Evolutionary conservation across 2,797 vertebrate species (phyloP).

Genomic region (Cirrhinus molitorella): DNA sequence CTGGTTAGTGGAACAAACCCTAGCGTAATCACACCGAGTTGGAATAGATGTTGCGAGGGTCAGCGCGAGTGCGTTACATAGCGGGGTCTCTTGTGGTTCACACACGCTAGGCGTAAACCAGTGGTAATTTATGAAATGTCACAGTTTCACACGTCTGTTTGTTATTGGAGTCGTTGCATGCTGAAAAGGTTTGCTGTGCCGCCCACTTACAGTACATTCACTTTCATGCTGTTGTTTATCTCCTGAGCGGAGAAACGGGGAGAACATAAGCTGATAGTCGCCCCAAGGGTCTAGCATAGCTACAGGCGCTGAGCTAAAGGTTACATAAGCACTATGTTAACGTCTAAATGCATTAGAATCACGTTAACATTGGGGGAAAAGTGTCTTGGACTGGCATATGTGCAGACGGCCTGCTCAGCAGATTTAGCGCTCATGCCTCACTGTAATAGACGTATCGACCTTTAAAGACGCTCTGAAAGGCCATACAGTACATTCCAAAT

Average conservation of each 20-base stretch:
- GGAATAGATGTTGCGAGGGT: background rate
- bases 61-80: background rate
- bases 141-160: constrained; percentile 10
- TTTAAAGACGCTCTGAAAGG: constrained; percentile 30
- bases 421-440: background rate
- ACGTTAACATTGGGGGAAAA: background rate
- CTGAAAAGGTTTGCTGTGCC: background rate
- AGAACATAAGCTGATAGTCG: constrained; percentile 6
- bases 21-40: background rate
- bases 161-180: background rate
- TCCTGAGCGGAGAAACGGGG: background rate
- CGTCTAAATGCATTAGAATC: constrained; percentile 32
- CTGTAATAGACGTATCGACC: constrained; percentile 13
- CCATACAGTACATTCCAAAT: constrained; percentile 33
- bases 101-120: background rate
- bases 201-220: constrained; percentile 6
- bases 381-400: constrained; percentile 5
- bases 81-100: background rate
- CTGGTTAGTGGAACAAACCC: background rate
- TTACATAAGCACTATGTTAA: constrained; percentile 23
- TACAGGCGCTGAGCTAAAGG: constrained; percentile 18
- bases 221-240: constrained; percentile 29
- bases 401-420: constrained; percentile 18
- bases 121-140: constrained; percentile 23
- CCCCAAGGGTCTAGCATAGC: constrained; percentile 28